Evolutionary conservation across 2,797 vertebrate species (phyloP), one percentile per base, ranked within the genome.

Genomic region (Bovichtus diacanthus): DNA sequence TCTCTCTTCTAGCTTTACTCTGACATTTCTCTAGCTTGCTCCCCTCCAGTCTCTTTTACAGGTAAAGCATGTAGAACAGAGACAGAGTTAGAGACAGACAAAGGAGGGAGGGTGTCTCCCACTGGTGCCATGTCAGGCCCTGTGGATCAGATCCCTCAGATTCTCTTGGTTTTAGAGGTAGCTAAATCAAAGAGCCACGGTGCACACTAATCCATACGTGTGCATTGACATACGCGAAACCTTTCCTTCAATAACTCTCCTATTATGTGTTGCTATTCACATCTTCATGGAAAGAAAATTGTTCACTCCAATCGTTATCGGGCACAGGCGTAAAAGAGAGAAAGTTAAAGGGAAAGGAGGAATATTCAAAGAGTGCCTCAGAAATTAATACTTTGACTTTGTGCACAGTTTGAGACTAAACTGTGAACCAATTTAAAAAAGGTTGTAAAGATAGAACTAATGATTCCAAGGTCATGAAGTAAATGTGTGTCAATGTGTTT

Each of bases 331-430:
- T 54, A 47, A 73, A 55, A 71, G 84, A 88, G 81, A 49, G n/a
- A n/a, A 66, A 70, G 70, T 68, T 67, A 64, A 68, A 77, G 65
- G 76, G 66, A 75, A 62, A 51, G n/a, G 21, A 74, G 16, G 61
- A 27, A 81, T 88, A 87, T 87, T 91, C 85, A 92, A 91, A 94
- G 78, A 62, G 56, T 60, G 79, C 43, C 19, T 43, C 27, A 23
- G 25, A 43, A 21, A 29, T 51, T 51, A 43, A 41, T 21, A 29
- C 8, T 39, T 41, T 16, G 25, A 50, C 8, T 39, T 38, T 58
- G 38, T 43, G 50, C 21, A 36, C n/a, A 47, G 9, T 69, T 59
- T 3, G 13, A 25, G 16, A 25, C 19, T 23, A n/a, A 9, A 65
- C 23, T 19, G 27, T 68, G n/a, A 5, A 23, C 55, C 12, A 18